A percentile compares a stretch with the other conserved stretches of the same genome.
These are phyloP conservation scores for Ecliptopera silaceata DNA, from an alignment of 2,888 invertebrate genomes.

Conservation along the genomic window DNA sequence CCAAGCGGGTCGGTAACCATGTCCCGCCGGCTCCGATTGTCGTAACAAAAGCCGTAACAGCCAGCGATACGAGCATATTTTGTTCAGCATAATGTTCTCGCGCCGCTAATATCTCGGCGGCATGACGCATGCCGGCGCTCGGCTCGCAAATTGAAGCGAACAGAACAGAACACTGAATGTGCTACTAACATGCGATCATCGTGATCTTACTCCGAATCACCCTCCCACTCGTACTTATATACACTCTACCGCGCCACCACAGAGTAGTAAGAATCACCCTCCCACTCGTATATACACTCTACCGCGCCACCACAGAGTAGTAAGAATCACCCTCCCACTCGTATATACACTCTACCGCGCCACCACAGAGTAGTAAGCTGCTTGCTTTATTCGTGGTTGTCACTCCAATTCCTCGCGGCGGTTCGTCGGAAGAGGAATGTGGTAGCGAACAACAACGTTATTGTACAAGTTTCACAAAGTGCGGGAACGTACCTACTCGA, in stretches of 20 bases:
- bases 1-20: neutral
- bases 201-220: neutral
- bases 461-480: too few species aligned
- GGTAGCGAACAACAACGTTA: neutral
- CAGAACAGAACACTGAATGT: conserved; percentile 6
- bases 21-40: conserved; percentile 1
- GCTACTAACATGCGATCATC: conserved; percentile 8
- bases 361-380: neutral
- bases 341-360: neutral
- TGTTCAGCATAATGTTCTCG: conserved; percentile 2
- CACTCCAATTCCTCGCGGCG: conserved; percentile 6
- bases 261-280: neutral
- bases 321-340: too few species aligned
- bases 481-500: too few species aligned
- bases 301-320: neutral
- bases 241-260: neutral
- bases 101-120: conserved; percentile 1
- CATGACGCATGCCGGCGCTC: neutral
- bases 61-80: conserved; percentile 9
- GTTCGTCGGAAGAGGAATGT: conserved; percentile 14
- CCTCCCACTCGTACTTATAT: neutral
- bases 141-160: conserved; percentile 3
- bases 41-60: conserved; percentile 1
- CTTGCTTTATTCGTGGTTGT: neutral
- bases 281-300: neutral